These are phyloP conservation scores for Macaca nemestrina DNA, from an alignment of 2,113 vertebrate species.

Conservation along the genomic window DNA sequence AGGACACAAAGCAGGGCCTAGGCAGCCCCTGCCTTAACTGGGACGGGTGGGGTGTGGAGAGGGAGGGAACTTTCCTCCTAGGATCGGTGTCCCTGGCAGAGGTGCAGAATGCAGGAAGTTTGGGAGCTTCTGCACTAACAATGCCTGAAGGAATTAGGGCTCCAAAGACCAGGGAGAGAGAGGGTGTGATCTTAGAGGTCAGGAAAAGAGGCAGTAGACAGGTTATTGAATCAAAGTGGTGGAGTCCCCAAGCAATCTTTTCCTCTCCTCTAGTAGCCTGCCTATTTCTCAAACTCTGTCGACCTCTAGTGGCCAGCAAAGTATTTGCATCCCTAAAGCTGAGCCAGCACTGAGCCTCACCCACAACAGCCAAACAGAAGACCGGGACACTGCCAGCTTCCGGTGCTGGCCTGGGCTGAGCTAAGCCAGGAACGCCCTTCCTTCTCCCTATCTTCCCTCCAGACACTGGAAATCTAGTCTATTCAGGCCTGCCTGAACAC, in stretches of 20 bases:
- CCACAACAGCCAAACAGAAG: neutral
- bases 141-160: neutral
- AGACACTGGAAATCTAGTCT: neutral
- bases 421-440: neutral
- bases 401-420: neutral
- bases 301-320: conserved; percentile 46
- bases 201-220: neutral
- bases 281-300: conserved; percentile 71
- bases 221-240: conserved; percentile 2
- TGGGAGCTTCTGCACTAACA: neutral
- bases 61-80: neutral
- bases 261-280: neutral
- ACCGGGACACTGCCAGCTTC: neutral
- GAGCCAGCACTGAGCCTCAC: neutral
- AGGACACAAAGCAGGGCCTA: conserved; percentile 7
- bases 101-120: neutral
- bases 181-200: neutral
- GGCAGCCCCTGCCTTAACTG: neutral
- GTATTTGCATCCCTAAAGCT: neutral
- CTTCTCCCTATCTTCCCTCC: neutral
- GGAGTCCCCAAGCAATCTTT: neutral
- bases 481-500: neutral
- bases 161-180: neutral
- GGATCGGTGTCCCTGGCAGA: neutral
- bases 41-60: neutral